Conservation (phyloP, 2,797 vertebrate species). For the Malurus splendens region DNA sequence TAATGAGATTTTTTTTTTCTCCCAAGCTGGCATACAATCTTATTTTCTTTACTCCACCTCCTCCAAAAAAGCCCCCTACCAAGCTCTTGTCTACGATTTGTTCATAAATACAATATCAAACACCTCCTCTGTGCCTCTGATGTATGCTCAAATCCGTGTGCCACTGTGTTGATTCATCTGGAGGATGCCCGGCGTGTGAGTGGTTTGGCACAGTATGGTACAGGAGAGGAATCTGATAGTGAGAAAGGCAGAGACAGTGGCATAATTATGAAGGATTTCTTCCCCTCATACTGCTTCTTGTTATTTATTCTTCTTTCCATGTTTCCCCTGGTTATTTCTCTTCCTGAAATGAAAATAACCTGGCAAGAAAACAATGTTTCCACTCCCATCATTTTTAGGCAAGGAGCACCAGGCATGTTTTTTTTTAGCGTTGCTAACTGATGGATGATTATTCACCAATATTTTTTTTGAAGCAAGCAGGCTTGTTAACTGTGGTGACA, state of each 20-base stretch:
- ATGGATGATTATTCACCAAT: constrained; percentile 25
- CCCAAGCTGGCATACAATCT: neutral
- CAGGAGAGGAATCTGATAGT: neutral
- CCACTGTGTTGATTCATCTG: neutral
- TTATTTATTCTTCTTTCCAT: constrained; percentile 44
- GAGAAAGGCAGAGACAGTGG: neutral
- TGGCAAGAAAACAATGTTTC: constrained; percentile 59
- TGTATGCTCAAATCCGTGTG: rapidly evolving
- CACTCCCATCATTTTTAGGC: constrained; percentile 12
- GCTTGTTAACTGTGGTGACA: constrained; percentile 34
- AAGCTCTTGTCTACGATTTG: constrained; percentile 22
- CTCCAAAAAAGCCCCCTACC: neutral
- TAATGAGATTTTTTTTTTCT: neutral
- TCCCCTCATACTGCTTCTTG: neutral
- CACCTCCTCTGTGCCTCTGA: neutral
- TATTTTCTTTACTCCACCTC: neutral
- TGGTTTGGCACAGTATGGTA: constrained; percentile 3
- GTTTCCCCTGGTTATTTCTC: constrained; percentile 43
- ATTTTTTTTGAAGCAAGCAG: constrained; percentile 29
- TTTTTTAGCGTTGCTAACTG: neutral
- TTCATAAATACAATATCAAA: constrained; percentile 20
- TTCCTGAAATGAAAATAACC: constrained; percentile 54
- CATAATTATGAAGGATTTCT: constrained; percentile 34
- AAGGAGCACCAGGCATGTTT: neutral
- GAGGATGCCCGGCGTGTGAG: neutral